Evolutionary conservation across 23 tunicate species (phyloP), one percentile per base, ranked within the genome.

Genomic region (Ciona savignyi): DNA sequence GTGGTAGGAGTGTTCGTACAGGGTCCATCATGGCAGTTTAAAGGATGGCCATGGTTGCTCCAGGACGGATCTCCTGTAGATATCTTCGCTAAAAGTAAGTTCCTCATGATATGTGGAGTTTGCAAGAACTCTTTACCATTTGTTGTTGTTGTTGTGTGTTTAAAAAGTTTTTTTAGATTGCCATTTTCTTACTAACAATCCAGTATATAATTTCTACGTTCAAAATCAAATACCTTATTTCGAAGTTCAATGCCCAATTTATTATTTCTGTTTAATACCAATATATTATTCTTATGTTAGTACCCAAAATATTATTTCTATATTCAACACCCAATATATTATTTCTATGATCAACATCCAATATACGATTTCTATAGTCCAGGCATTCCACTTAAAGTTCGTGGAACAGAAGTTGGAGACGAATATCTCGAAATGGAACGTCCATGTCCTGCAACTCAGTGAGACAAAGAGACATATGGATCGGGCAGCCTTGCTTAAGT

Each of bases 21-120:
- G 30, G 98, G 98, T 23, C 93, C 98, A 0, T 83, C 98, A 15
- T 92, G 98, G 98, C 98, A 92, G 73, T 92, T 92, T 63, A 92
- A 92, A 71, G 98, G 98, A 1, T 92, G 98, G 98, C 98, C 98
- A 1, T 90, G 97, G 97, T 68, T 88, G 30, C 63, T 84, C 24
- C 85, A 79, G 26, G 90, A 90, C 64, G 90, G 97, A 6, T 83
- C 90, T 2, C 97, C 97, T 48, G 97, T 90, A 19, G 97, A 90
- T 70, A 90, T 90, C 11, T 90, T 90, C 73, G 75, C 97, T 0
- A 83, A 82, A 83, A 90, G 95, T 87, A 34, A 81, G 86, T 2
- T 73, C 61, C 61, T 29, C n/a, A 27, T 20, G n/a, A n/a, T n/a
- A n/a, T n/a, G n/a, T n/a, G n/a, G n/a, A n/a, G n/a, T n/a, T n/a